Evolutionary conservation across 2,797 vertebrate genomes (phyloP).

Genomic region (Spheniscus humboldti): DNA sequence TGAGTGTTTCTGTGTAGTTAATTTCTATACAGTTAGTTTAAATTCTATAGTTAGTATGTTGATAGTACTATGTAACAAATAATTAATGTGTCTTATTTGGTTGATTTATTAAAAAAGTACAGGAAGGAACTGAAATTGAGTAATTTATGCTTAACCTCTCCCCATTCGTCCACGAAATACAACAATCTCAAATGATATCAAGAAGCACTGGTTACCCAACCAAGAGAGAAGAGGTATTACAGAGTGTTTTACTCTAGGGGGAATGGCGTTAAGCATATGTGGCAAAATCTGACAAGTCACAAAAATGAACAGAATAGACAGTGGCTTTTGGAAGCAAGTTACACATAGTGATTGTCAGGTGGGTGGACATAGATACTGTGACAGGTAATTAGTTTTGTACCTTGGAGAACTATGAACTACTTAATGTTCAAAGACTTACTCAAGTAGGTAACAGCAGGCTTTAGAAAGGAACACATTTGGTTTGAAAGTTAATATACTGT

Average conservation of each 20-base stretch:
- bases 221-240: background rate
- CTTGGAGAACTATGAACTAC: background rate
- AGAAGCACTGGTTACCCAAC: background rate
- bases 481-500: background rate
- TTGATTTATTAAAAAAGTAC: background rate
- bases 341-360: background rate
- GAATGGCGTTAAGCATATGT: rapidly evolving
- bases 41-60: background rate
- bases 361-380: background rate
- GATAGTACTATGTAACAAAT: background rate
- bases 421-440: too few relatives aligned
- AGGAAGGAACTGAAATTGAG: background rate
- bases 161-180: rapidly evolving
- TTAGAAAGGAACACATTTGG: background rate
- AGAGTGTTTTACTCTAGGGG: background rate
- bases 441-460: background rate
- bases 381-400: background rate
- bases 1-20: background rate
- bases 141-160: background rate
- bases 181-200: background rate
- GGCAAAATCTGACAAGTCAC: background rate
- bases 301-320: background rate
- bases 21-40: background rate
- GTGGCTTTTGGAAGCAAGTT: background rate
- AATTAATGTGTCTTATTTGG: background rate